Evolutionary conservation across 2,797 vertebrate species (phyloP).

Genomic region (Limosa lapponica): DNA sequence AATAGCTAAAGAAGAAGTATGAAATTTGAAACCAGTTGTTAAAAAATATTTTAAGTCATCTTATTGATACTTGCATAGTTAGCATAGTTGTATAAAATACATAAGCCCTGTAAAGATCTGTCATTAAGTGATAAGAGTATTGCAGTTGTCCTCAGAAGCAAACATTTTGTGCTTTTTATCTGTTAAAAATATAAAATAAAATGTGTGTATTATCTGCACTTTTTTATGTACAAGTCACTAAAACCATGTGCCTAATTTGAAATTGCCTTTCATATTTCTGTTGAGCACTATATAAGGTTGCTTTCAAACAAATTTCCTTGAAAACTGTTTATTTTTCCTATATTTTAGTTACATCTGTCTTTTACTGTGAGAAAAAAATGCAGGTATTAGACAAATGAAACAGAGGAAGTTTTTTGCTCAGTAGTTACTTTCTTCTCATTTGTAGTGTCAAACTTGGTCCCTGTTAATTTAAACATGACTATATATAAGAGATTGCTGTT

Average conservation of each 20-base stretch:
- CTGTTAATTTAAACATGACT: background rate
- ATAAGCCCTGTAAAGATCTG: background rate
- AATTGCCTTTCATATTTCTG: background rate
- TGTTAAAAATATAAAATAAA: background rate
- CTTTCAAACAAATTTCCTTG: background rate
- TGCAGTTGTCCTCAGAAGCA: background rate
- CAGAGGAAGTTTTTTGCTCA: background rate
- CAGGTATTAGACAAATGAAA: background rate
- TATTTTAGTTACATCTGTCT: background rate
- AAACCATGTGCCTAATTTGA: background rate
- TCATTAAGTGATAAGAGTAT: background rate
- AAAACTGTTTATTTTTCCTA: background rate
- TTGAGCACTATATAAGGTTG: background rate
- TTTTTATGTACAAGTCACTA: background rate
- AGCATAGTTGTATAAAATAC: background rate
- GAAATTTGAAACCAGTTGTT: background rate
- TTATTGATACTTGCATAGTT: background rate
- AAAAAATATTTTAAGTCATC: background rate
- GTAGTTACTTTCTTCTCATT: background rate
- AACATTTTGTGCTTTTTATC: background rate
- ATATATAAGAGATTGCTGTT: background rate
- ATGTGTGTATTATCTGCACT: background rate
- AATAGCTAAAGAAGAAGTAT: background rate
- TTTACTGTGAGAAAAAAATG: background rate
- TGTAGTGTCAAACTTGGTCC: background rate